These are phyloP conservation scores for Sebastes hubbsi DNA, from an alignment of 2,797 vertebrate genomes.

Conservation along the genomic window DNA sequence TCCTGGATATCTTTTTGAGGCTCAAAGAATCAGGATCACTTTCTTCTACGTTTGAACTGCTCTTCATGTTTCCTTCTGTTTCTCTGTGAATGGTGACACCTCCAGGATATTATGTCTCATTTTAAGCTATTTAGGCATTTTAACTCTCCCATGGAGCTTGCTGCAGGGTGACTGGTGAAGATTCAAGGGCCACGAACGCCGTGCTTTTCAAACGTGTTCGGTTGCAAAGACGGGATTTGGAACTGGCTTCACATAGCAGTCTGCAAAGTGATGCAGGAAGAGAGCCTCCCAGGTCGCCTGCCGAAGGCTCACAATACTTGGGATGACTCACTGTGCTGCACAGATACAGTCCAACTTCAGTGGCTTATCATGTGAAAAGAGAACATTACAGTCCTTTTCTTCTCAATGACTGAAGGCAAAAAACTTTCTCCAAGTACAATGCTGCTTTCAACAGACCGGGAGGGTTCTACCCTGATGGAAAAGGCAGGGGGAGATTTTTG, in stretches of 20 bases:
- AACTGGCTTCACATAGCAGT: not conserved
- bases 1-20: not conserved
- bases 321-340: conserved; percentile 44
- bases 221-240: conserved; percentile 22
- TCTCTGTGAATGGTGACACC: conserved; percentile 41
- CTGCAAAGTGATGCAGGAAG: not conserved
- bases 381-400: conserved; percentile 52
- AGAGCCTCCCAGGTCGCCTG: conserved; percentile 34
- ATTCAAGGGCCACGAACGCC: conserved; percentile 7
- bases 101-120: conserved; percentile 36
- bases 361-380: conserved; percentile 42
- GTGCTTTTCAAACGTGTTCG: conserved; percentile 21
- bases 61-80: conserved; percentile 22
- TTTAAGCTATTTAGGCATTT: conserved; percentile 46
- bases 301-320: conserved; percentile 19
- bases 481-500: not conserved
- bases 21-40: conserved; percentile 22
- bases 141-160: conserved; percentile 7
- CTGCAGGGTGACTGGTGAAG: conserved; percentile 16
- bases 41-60: conserved; percentile 34
- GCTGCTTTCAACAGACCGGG: conserved; percentile 8
- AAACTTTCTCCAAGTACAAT: conserved; percentile 32
- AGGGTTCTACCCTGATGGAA: not conserved
- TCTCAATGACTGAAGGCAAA: conserved; percentile 24
- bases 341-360: conserved; percentile 34